Conservation (phyloP, 2,797 vertebrate genomes). For the Novumbra hubbsi region DNA sequence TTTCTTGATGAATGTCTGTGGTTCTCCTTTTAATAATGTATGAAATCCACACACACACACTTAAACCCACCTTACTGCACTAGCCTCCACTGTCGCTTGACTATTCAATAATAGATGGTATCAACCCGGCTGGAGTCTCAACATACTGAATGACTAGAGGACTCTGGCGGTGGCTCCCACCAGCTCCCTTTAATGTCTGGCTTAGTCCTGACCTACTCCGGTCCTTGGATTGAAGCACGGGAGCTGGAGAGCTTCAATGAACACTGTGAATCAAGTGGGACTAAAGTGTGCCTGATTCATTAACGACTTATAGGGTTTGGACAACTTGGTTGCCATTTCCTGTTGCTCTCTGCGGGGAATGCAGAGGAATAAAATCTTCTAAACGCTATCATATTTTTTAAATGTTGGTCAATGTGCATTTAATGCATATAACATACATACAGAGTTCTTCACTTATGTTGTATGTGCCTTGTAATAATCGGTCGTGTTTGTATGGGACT, state of each 20-base stretch:
- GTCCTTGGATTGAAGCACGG: slow-evolving; percentile 8
- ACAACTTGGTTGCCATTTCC: too few species aligned
- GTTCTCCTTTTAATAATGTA: background rate
- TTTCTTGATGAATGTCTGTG: slow-evolving; percentile 31
- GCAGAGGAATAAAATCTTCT: too few species aligned
- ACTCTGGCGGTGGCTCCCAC: slow-evolving; percentile 21
- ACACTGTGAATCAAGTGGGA: slow-evolving; percentile 48
- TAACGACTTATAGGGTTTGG: background rate
- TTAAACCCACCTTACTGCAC: background rate
- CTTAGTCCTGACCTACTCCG: slow-evolving; percentile 52
- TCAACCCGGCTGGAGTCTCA: slow-evolving; percentile 13
- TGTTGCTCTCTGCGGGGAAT: too few species aligned
- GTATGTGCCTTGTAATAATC: too few species aligned
- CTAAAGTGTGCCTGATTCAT: slow-evolving; percentile 6
- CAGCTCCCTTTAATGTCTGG: slow-evolving; percentile 40
- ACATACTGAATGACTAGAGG: slow-evolving; percentile 31
- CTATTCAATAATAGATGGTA: slow-evolving; percentile 28
- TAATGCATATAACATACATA: too few species aligned
- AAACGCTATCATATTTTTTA: too few species aligned
- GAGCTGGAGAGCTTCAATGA: slow-evolving; percentile 44
- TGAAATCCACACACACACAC: background rate
- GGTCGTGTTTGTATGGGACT: too few species aligned
- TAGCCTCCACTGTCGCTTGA: slow-evolving; percentile 4
- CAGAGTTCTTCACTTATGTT: too few species aligned
- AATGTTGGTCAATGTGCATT: too few species aligned